Percentiles rank a stretch among this genome's conserved stretches.
These are phyloP conservation scores for Natator depressus DNA, from an alignment of 2,113 vertebrate genomes.

Conservation along the genomic window DNA sequence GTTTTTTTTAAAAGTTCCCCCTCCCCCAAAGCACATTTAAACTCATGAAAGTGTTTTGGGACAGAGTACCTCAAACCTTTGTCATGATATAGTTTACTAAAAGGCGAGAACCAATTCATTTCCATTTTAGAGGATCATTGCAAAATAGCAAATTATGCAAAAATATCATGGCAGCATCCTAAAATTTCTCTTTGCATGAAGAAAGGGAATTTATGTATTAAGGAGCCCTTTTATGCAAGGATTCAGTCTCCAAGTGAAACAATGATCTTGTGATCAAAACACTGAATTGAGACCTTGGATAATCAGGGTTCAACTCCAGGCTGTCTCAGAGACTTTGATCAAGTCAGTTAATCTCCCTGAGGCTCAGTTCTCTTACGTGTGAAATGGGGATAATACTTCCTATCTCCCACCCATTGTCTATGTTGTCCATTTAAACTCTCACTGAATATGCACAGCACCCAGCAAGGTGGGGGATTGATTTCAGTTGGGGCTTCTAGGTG, in stretches of 20 bases:
- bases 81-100: not conserved
- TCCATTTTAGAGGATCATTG: not conserved
- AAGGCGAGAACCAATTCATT: not conserved
- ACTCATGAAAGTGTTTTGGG: not conserved
- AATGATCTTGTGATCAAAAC: not conserved
- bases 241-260: not conserved
- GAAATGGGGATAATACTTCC: not conserved
- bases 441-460: not conserved
- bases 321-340: not conserved
- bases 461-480: not conserved
- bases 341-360: not conserved
- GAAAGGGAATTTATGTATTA: not conserved
- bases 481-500: not conserved
- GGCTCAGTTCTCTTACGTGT: not conserved
- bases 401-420: not conserved
- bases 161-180: not conserved
- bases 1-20: not conserved
- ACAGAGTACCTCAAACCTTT: not conserved
- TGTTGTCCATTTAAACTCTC: not conserved
- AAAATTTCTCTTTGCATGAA: not conserved
- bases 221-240: not conserved
- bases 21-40: slow-evolving; percentile 3
- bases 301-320: not conserved
- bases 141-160: not conserved
- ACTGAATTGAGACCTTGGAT: not conserved